Evolutionary conservation across 2,888 invertebrate genomes (phyloP).

Genomic region (Pollenia amentaria): DNA sequence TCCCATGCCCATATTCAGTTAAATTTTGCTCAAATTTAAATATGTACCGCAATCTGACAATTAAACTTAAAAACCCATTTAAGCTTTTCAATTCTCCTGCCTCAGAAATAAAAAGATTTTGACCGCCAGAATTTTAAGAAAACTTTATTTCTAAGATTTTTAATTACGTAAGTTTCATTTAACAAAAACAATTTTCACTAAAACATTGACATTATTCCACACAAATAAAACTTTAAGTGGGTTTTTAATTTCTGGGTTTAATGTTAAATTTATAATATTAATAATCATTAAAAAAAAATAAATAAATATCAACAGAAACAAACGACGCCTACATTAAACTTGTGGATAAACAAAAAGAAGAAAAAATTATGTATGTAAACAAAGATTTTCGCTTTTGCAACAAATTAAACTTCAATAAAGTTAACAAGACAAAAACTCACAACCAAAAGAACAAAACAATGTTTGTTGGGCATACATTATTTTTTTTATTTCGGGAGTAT

Average conservation of each 20-base stretch:
- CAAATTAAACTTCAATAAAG: conserved; percentile 6
- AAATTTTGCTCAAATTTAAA: too few relatives aligned
- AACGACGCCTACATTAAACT: conserved; percentile 58
- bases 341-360: conserved; percentile 1
- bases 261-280: conserved; percentile 8
- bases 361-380: neutral
- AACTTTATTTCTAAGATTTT: neutral
- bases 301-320: conserved; percentile 30
- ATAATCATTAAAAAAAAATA: conserved; percentile 19
- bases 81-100: too few relatives aligned
- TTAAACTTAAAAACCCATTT: too few relatives aligned
- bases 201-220: conserved; percentile 41
- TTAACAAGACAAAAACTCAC: neutral
- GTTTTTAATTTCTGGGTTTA: conserved; percentile 56
- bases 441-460: conserved; percentile 29
- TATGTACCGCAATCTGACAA: too few relatives aligned
- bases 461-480: neutral
- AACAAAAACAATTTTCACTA: neutral
- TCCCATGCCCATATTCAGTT: too few relatives aligned
- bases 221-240: conserved; percentile 24
- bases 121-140: neutral
- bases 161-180: conserved; percentile 34
- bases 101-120: neutral
- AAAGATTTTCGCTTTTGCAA: conserved; percentile 40
- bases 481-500: too few relatives aligned